phyloP scores from a whole-genome alignment of 2,797 vertebrate genomes.

The Spizella passerina region DNA sequence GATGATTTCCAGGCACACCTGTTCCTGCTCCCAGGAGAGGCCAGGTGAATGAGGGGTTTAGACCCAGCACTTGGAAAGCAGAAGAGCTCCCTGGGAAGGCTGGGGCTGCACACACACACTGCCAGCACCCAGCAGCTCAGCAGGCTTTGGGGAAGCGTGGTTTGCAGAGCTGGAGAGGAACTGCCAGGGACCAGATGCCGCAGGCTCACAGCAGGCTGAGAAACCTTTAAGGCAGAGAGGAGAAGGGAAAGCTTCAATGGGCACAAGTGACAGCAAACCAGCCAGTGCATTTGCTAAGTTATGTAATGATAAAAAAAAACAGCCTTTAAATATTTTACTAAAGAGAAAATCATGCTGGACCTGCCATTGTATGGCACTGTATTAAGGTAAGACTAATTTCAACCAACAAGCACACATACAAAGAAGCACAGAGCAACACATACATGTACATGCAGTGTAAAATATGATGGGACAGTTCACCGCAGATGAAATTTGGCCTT shows the following conservation, averaged over 20 bases:
- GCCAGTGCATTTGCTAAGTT: background rate
- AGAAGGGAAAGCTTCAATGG: background rate
- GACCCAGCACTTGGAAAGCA: background rate
- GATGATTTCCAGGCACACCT: background rate
- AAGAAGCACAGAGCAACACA: background rate
- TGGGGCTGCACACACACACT: accelerated
- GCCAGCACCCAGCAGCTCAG: background rate
- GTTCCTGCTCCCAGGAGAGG: background rate
- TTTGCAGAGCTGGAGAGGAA: background rate
- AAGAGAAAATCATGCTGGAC: background rate
- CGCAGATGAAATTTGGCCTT: accelerated
- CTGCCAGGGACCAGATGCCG: accelerated
- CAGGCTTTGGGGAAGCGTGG: background rate
- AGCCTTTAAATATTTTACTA: background rate
- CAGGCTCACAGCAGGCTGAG: background rate
- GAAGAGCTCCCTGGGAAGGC: background rate
- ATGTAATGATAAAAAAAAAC: accelerated
- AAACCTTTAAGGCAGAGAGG: background rate
- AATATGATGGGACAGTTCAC: background rate
- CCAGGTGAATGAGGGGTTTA: background rate
- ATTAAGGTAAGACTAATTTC: background rate
- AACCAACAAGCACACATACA: accelerated
- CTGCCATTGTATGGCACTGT: background rate
- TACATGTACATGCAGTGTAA: background rate
- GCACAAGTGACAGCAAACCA: background rate